These are phyloP conservation scores for Clitarchus hookeri DNA, from an alignment of 2,888 invertebrate genomes.

Conservation along the genomic window DNA sequence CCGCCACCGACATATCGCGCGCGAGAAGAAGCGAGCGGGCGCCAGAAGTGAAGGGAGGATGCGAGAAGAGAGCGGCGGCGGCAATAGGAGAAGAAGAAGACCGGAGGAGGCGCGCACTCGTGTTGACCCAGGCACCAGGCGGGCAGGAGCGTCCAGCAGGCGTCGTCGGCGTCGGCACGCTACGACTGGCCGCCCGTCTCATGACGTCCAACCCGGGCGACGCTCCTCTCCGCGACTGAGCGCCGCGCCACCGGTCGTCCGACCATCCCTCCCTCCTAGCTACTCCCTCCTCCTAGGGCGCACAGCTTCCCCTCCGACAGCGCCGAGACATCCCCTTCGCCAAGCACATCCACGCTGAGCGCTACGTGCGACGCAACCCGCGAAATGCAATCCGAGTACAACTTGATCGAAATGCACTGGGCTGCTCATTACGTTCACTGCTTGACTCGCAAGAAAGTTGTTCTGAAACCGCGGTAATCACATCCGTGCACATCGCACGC, in stretches of 20 bases:
- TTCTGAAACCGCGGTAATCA: too few relatives aligned
- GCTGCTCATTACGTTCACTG: too few relatives aligned
- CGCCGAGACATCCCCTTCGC: neutral
- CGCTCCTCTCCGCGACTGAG: slow-evolving; percentile 11
- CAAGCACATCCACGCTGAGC: neutral
- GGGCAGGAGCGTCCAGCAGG: neutral
- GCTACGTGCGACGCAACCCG: too few relatives aligned
- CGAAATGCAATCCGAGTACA: too few relatives aligned
- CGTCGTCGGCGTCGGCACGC: neutral
- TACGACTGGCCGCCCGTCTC: slow-evolving; percentile 10
- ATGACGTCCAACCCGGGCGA: slow-evolving; percentile 2
- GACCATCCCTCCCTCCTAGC: neutral
- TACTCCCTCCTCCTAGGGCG: neutral
- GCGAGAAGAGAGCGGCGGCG: too few relatives aligned
- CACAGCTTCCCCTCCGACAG: neutral
- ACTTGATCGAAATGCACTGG: too few relatives aligned
- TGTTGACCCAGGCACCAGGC: too few relatives aligned
- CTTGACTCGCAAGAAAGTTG: too few relatives aligned
- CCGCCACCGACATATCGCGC: neutral
- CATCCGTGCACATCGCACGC: too few relatives aligned
- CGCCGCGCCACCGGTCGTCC: too few relatives aligned
- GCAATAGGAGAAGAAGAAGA: neutral
- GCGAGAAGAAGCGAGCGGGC: neutral
- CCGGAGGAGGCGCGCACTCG: neutral
- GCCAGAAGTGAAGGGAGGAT: neutral